Evolutionary conservation across 2,888 invertebrate species (phyloP).

Genomic region (Strigamia transsilvanica): DNA sequence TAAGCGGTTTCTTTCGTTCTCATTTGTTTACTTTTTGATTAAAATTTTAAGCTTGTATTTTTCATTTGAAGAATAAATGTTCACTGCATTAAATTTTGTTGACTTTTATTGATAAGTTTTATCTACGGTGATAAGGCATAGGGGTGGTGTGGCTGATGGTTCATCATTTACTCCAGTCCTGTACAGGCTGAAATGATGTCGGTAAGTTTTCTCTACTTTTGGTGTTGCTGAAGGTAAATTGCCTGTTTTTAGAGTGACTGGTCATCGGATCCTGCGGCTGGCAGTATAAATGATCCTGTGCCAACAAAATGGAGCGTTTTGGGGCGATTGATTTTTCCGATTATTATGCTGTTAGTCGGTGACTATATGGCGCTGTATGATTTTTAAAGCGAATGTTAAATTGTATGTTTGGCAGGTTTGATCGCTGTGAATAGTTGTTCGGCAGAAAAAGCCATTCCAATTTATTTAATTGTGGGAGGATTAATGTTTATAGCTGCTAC

Average conservation of each 20-base stretch:
- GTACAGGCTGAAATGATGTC: neutral
- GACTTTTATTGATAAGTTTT: too few species aligned
- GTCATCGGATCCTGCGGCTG: neutral
- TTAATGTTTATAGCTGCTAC: neutral
- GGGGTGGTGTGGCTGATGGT: neutral
- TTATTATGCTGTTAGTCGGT: neutral
- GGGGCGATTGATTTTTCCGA: neutral
- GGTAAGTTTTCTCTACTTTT: neutral
- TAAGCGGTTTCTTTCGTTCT: neutral
- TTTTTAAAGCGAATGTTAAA: neutral
- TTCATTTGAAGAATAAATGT: constrained; percentile 17
- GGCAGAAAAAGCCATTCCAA: neutral
- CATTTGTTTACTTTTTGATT: neutral
- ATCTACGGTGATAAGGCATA: too few species aligned
- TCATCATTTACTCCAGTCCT: neutral
- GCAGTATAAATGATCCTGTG: neutral
- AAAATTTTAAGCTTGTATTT: constrained; percentile 33
- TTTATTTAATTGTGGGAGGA: constrained; percentile 8
- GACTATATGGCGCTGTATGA: neutral
- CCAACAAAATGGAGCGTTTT: neutral
- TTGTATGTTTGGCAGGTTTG: neutral
- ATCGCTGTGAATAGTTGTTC: neutral
- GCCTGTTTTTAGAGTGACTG: neutral
- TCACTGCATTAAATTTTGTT: constrained; percentile 5
- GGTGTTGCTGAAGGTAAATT: neutral